Percentiles rank a stretch among this genome's conserved stretches.
Conservation (phyloP, 1,140 invertebrate genomes). For the Drosophila willistoni region DNA sequence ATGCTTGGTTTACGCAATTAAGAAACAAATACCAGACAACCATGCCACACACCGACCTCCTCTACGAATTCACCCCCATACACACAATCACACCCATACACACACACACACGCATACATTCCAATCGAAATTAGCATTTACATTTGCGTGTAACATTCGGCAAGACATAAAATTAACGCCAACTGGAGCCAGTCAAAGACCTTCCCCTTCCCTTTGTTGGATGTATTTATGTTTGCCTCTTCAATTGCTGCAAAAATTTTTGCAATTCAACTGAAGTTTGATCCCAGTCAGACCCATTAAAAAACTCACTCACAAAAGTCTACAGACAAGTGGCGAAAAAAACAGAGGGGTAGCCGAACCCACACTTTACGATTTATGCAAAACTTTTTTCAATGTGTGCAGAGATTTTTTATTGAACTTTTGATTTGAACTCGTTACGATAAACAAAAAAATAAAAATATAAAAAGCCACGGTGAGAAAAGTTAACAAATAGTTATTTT, state of each 20-base stretch:
- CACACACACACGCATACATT: constrained; percentile 17
- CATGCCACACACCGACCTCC: constrained; percentile 16
- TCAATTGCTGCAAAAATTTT: background rate
- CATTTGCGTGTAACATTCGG: constrained; percentile 71
- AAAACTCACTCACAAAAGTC: constrained; percentile 22
- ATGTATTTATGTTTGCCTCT: background rate
- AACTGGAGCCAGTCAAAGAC: background rate
- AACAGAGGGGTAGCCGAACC: background rate
- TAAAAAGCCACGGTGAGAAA: constrained; percentile 60
- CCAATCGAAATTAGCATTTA: constrained; percentile 68
- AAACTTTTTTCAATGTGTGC: constrained; percentile 52
- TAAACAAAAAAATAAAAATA: constrained; percentile 35
- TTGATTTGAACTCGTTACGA: constrained; percentile 51
- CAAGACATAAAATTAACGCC: constrained; percentile 73
- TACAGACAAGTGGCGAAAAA: constrained; percentile 40
- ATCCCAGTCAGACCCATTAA: constrained; percentile 19
- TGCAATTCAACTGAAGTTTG: constrained; percentile 2
- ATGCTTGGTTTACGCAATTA: constrained; percentile 76
- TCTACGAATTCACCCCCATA: background rate
- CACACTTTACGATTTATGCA: constrained; percentile 33
- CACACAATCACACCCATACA: background rate
- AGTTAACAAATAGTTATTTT: constrained; percentile 61
- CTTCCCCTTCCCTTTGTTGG: background rate
- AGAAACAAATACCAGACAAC: constrained; percentile 48
- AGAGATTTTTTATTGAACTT: constrained; percentile 53